Conservation (phyloP, 2,888 invertebrate species). For the Chrysina gloriosa region DNA sequence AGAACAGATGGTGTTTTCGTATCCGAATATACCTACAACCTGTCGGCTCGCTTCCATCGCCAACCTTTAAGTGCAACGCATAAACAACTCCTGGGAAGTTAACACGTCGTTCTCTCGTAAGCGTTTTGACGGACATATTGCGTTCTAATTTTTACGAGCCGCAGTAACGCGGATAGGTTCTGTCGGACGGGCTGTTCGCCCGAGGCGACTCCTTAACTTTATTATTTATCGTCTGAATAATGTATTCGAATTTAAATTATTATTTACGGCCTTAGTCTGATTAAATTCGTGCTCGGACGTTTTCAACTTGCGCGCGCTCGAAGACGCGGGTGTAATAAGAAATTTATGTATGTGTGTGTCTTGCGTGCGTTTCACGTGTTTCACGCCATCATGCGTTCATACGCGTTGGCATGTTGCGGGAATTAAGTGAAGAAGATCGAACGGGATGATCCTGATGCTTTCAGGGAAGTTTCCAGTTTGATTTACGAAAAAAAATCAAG, state of each 20-base stretch:
- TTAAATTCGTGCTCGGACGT: conserved; percentile 28
- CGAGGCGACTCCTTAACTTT: conserved; percentile 10
- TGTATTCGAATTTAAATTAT: conserved; percentile 33
- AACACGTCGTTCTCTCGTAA: conserved; percentile 26
- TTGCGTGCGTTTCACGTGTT: no score
- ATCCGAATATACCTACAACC: no score
- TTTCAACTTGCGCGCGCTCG: conserved; percentile 23
- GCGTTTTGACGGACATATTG: conserved; percentile 37
- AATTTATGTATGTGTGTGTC: conserved; percentile 14
- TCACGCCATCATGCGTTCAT: no score
- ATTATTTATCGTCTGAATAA: conserved; percentile 28
- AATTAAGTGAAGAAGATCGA: no score
- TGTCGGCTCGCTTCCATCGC: no score
- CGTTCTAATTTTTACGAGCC: conserved; percentile 40
- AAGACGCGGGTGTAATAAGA: not conserved
- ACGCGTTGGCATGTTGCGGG: no score
- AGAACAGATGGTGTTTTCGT: no score
- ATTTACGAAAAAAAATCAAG: no score
- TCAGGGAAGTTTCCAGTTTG: no score
- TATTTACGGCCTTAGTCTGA: conserved; percentile 20
- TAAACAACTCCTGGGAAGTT: conserved; percentile 12
- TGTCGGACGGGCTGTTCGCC: conserved; percentile 14
- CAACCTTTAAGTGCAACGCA: not conserved
- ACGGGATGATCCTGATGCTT: no score
- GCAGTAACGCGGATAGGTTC: conserved; percentile 10